phyloP scores from a whole-genome alignment of 1,140 invertebrate species.

The Meteorus sp. region DNA sequence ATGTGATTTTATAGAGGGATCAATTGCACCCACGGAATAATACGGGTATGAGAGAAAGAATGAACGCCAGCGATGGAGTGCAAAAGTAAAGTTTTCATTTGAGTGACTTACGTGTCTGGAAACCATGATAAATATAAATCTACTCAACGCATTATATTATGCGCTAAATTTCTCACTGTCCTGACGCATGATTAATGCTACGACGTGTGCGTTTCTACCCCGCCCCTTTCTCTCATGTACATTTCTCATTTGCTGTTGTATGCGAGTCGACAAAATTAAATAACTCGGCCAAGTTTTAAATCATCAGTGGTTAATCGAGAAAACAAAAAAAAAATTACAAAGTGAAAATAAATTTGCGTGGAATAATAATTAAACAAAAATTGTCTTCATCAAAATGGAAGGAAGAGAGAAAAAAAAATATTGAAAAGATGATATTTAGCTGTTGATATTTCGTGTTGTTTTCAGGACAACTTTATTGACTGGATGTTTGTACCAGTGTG shows the following conservation, averaged over 20 bases:
- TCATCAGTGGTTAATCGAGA: not conserved
- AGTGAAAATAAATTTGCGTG: too few species aligned
- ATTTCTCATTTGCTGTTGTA: not conserved
- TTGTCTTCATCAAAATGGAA: not conserved
- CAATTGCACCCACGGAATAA: conserved; percentile 24
- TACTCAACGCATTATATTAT: conserved; percentile 44
- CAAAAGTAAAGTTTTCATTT: conserved; percentile 21
- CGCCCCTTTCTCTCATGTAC: conserved; percentile 4
- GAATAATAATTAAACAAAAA: too few species aligned
- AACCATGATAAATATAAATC: conserved; percentile 47
- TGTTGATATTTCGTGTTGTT: too few species aligned
- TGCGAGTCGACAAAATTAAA: too few species aligned
- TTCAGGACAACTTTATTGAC: conserved; percentile 23
- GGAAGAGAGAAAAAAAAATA: not conserved
- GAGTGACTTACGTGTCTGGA: conserved; percentile 41
- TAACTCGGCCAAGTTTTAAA: not conserved
- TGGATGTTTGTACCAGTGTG: conserved; percentile 16
- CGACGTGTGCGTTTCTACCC: too few species aligned
- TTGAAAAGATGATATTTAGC: too few species aligned
- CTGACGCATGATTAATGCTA: conserved; percentile 43
- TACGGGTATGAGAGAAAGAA: not conserved
- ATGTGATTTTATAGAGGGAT: not conserved
- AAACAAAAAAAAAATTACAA: not conserved
- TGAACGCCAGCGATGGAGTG: not conserved
- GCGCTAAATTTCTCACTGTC: conserved; percentile 37